A percentile compares a stretch with the other conserved stretches of the same genome.
Evolutionary conservation across 2,797 vertebrate species (phyloP).

Genomic region (Peromyscus melanophrys): DNA sequence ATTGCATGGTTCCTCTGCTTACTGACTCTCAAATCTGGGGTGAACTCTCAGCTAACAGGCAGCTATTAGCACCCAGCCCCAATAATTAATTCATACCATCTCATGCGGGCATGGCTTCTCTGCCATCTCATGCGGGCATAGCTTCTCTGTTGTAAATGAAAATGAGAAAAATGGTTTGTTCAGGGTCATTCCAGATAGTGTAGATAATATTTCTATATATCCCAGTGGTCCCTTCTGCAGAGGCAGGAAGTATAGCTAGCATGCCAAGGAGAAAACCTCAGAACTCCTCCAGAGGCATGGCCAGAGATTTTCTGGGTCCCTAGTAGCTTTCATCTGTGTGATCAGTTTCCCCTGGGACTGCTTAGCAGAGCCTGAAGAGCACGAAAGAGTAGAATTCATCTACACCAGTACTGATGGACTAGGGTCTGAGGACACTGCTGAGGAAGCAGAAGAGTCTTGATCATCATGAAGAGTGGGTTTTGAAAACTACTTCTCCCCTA

Average conservation of each 20-base stretch:
- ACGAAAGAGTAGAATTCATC: neutral
- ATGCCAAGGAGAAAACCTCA: neutral
- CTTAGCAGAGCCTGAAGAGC: neutral
- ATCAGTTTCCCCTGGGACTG: conserved; percentile 31
- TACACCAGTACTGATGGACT: no score
- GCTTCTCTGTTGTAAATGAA: conserved; percentile 80
- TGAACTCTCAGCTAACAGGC: neutral
- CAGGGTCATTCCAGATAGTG: conserved; percentile 82
- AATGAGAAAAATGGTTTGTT: conserved; percentile 78
- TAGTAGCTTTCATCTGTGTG: conserved; percentile 59
- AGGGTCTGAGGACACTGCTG: neutral
- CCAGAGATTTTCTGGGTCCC: conserved; percentile 43
- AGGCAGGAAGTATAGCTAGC: conserved; percentile 70
- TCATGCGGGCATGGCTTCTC: conserved; percentile 53
- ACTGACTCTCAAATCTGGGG: neutral
- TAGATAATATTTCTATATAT: conserved; percentile 77
- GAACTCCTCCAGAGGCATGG: neutral
- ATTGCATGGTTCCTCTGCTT: neutral
- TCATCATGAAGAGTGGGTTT: neutral
- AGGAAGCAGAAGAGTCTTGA: neutral
- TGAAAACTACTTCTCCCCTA: neutral
- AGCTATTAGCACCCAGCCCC: conserved; percentile 21
- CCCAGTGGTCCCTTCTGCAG: conserved; percentile 61
- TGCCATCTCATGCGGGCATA: neutral
- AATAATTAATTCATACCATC: conserved; percentile 75